Evolutionary conservation across 2,888 invertebrate species (phyloP).

Genomic region (Actias luna): DNA sequence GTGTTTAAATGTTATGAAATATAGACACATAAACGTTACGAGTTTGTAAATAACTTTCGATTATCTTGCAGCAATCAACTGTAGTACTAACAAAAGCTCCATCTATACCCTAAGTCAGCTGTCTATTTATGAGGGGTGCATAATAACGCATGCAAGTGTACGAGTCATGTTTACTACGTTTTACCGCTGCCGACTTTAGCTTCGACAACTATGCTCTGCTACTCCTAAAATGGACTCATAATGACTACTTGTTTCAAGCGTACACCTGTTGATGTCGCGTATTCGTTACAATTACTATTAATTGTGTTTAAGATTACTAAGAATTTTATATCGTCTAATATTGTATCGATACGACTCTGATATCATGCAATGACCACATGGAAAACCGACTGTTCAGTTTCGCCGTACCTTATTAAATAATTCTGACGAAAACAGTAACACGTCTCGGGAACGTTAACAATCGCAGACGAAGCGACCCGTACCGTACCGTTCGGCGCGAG

Average conservation of each 20-base stretch:
- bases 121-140: slow-evolving; percentile 76
- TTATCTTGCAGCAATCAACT: slow-evolving; percentile 17
- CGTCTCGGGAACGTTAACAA: not conserved
- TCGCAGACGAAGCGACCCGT: not conserved
- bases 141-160: slow-evolving; percentile 52
- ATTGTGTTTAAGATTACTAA: not conserved
- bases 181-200: slow-evolving; percentile 55
- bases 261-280: slow-evolving; percentile 73
- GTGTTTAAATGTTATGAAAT: slow-evolving; percentile 11
- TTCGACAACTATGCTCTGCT: slow-evolving; percentile 65
- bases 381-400: slow-evolving; percentile 37
- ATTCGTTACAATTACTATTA: not conserved
- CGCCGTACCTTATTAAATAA: not conserved
- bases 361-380: slow-evolving; percentile 38
- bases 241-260: slow-evolving; percentile 73
- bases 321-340: not conserved
- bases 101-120: slow-evolving; percentile 61
- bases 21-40: slow-evolving; percentile 7
- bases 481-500: slow-evolving; percentile 7
- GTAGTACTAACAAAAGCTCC: slow-evolving; percentile 36
- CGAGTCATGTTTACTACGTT: slow-evolving; percentile 49
- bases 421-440: not conserved
- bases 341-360: not conserved
- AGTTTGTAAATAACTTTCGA: slow-evolving; percentile 8
- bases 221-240: slow-evolving; percentile 78